Evolutionary conservation across 2,888 invertebrate species (phyloP).

Genomic region (Rhaphigaster nebulosa): DNA sequence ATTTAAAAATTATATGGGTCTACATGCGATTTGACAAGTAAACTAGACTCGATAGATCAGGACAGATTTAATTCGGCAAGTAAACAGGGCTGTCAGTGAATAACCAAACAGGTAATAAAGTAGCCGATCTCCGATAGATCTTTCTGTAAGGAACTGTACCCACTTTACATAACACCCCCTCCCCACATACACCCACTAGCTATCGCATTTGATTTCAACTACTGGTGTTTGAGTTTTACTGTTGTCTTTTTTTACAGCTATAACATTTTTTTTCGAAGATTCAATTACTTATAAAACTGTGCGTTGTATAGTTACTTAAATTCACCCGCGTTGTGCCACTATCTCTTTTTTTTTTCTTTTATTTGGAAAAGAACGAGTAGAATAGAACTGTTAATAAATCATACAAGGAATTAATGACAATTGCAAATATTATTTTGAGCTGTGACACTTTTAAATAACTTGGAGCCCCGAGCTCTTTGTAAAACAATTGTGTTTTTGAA

Average conservation of each 20-base stretch:
- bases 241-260: not conserved
- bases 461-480: not conserved
- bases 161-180: slow-evolving; percentile 2
- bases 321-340: not conserved
- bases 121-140: not conserved
- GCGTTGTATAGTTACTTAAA: not conserved
- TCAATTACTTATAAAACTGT: not conserved
- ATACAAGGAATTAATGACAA: not conserved
- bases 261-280: not conserved
- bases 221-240: not conserved
- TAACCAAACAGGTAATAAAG: slow-evolving; percentile 8
- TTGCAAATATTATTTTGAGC: not conserved
- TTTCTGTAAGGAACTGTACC: slow-evolving; percentile 15
- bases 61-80: not conserved
- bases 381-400: not conserved
- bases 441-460: not conserved
- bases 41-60: not conserved
- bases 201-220: not conserved
- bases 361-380: not conserved
- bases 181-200: not conserved
- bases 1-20: not conserved
- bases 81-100: not conserved
- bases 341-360: not conserved
- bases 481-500: not conserved
- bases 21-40: not conserved